phyloP scores from a whole-genome alignment of 1,140 invertebrate species.

The Diorhabda carinulata region DNA sequence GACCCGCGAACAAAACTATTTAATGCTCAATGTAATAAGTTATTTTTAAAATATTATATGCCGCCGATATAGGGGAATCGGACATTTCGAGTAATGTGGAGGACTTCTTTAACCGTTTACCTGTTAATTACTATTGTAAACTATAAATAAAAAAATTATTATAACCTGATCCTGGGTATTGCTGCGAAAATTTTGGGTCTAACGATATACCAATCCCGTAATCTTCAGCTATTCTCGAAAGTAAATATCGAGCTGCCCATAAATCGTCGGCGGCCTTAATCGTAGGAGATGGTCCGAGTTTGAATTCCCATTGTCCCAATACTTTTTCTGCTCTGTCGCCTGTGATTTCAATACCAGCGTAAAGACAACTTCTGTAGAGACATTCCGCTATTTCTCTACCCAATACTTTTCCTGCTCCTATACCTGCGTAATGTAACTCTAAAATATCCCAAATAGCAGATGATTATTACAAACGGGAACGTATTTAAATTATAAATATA shows the following conservation, averaged over 20 bases:
- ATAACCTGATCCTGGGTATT: constrained; percentile 80
- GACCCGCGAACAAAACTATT: no score
- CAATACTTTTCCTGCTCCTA: constrained; percentile 66
- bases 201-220: constrained; percentile 76
- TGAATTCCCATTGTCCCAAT: constrained; percentile 72
- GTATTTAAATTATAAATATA: background rate
- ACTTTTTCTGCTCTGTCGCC: constrained; percentile 88
- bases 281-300: constrained; percentile 69
- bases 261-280: constrained; percentile 79
- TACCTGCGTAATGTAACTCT: constrained; percentile 68
- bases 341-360: constrained; percentile 75
- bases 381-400: constrained; percentile 79
- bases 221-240: constrained; percentile 79
- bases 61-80: no score
- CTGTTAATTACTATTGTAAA: background rate
- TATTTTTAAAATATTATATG: no score
- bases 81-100: no score
- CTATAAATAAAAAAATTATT: no score
- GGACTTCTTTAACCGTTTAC: no score
- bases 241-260: constrained; percentile 76
- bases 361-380: constrained; percentile 74
- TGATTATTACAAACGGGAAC: background rate
- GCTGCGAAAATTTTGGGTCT: constrained; percentile 74
- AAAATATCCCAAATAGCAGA: background rate
- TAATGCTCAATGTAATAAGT: no score